Base-by-base conservation (phyloP, 1,140 invertebrate genomes). In the Cydia splendana region DNA sequence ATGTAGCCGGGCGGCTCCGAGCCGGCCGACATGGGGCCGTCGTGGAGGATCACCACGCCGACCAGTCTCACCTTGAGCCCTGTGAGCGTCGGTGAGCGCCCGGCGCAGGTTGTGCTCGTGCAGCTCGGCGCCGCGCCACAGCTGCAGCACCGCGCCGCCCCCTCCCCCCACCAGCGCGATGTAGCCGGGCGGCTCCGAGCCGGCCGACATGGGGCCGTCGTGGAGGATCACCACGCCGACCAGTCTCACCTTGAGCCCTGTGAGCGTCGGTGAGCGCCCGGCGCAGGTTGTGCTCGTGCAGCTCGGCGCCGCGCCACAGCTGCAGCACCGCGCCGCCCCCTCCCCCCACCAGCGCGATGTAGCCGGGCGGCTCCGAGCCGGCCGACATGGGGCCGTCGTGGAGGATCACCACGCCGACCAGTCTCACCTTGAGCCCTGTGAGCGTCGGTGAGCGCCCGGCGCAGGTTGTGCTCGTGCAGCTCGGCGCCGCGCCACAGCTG, bases 401-500 rank as follows among this genome's bases (percentile, higher is more conserved):
- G 12, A 90, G 76, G 24, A 89, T 83, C 42, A 87, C 87, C 51
- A 90, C 24, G n/a, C n/a, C n/a, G n/a, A n/a, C n/a, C n/a, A n/a
- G n/a, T n/a, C n/a, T 51, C 15, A 85, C 83, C 86, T 76, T 84
- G 86, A 20, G 81, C 83, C 7, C 84, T 82, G 57, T 80, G 73
- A 0, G 88, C 88, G 10, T 88, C 88, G 0, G 79, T 74, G n/a
- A 90, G 84, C 48, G 87, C 81, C 2, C 88, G 65, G 5, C 88
- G 78, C 67, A 90, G 80, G 65, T 82, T 77, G 78, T 89, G 88
- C 77, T 88, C 85, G 74, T 86, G 82, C 42, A 88, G 80, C 34
- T 83, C 85, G 2, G 80, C 77, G 24, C 85, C 86, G 51, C 85
- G 79, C 90, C 88, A 90, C 85, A 90, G 75, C 79, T 90, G 90